A percentile compares a stretch with the other conserved stretches of the same genome.
phyloP scores from a whole-genome alignment of 2,113 vertebrate genomes.

The Tinamus guttatus region DNA sequence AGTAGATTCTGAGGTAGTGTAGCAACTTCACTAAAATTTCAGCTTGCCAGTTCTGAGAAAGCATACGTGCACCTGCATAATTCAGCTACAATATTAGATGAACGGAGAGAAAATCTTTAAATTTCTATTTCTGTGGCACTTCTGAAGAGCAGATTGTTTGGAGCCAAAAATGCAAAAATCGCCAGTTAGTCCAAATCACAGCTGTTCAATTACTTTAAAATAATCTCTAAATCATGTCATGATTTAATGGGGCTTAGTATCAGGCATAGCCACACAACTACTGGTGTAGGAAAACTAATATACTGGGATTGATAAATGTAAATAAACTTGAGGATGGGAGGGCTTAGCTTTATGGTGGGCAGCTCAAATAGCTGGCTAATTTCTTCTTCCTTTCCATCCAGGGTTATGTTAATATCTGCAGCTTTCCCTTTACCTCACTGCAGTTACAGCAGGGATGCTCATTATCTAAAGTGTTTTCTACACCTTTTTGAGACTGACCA shows the following conservation, averaged over 20 bases:
- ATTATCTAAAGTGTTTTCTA: not conserved
- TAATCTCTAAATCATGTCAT: not conserved
- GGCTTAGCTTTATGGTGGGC: not conserved
- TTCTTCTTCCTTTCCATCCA: not conserved
- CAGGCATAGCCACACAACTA: not conserved
- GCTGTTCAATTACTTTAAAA: slow-evolving; percentile 19
- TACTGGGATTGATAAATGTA: not conserved
- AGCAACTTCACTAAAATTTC: not conserved
- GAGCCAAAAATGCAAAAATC: slow-evolving; percentile 23
- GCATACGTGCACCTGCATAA: slow-evolving; percentile 39
- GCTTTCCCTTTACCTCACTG: not conserved
- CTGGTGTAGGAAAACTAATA: not conserved
- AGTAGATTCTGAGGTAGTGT: not conserved
- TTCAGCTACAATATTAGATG: not conserved
- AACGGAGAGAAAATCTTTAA: not conserved
- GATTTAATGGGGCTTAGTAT: not conserved
- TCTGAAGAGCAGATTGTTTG: not conserved
- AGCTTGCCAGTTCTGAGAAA: not conserved
- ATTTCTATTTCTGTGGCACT: slow-evolving; percentile 35
- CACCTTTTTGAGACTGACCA: not conserved
- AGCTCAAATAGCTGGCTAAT: not conserved
- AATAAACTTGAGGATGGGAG: not conserved
- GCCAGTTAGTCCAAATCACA: slow-evolving; percentile 25
- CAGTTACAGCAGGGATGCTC: not conserved
- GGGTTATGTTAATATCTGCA: not conserved